Evolutionary conservation across 2,113 vertebrate species (phyloP), one percentile per base, ranked within the genome.

Genomic region (Numenius arquata): DNA sequence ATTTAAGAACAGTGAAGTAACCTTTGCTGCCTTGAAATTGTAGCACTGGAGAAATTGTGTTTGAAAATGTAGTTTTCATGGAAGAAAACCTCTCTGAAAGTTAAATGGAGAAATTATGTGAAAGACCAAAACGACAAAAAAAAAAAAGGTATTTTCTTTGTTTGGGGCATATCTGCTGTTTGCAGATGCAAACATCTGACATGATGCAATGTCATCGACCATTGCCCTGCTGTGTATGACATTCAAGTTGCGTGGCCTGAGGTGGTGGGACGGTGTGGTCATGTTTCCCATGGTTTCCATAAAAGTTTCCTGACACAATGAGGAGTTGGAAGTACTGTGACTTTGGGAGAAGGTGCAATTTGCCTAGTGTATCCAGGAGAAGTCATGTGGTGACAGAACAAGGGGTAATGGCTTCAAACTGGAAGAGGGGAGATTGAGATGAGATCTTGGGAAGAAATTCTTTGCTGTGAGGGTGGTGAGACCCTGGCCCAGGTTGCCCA

Each of bases 301-400:
- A 13, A 10, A 36, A n/a, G 11, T 38, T 72, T 48, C 32, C 21
- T 7, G 7, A 16, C 1, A 6, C 15, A 5, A 4, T 6, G 29
- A 62, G 20, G 45, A 72, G 52, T 3, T 55, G 36, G 40, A 38
- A 9, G 32, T 56, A 41, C 36, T 67, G 40, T 26, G 40, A 34
- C 73, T 15, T 29, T 40, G 32, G 40, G 43, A 56, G n/a, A 18
- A 76, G 8, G 21, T 52, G 21, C 6, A 0, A 25, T 48, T 67
- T 61, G 43, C 19, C 50, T 38, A 3, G 5, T 1, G 27, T 52
- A n/a, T 16, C 19, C 3, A 1, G 5, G 34, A 53, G 38, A 15
- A 22, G 40, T 6, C 53, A 55, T 10, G 17, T 55, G 17, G 29
- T 55, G 15, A 30, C 30, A 30, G 53, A 29, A 55, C 18, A 17